Base-by-base conservation (phyloP, 2,888 invertebrate genomes). In the Drosophila tanythrix region DNA sequence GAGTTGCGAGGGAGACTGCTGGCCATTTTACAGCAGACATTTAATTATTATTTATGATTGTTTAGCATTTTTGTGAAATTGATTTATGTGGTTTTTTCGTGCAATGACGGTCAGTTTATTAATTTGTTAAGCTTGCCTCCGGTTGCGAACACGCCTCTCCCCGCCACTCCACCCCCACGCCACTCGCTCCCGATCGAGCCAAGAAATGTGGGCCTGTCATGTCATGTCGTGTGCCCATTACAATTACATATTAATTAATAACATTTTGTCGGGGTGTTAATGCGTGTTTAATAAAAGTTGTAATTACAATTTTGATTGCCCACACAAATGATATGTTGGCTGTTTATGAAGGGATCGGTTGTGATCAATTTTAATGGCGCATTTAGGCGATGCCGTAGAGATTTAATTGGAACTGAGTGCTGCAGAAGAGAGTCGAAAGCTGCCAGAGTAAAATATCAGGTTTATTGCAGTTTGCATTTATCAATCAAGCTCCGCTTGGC, bases 41-140 rank as follows among this genome's bases (percentile, higher is more conserved):
- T 86, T 87, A 87, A 87, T 87, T 87, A 90, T 90, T 90, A 87
- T 87, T 90, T 86, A 86, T 86, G 90, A 86, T 83, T 86, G 89
- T 88, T 89, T 90, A 88, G 90, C 82, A 66, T 76, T 87, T 79
- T 74, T 50, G 58, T 59, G 57, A 87, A 87, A 90, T 87, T 87
- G 87, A 87, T 87, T 90, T 87, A 87, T 89, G 88, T 71, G 80
- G 74, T 55, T 76, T 75, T 87, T 53, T 81, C 88, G 90, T 89
- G 84, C 77, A 70, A 38, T 67, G 50, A 59, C 55, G 82, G 65
- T 72, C 88, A 86, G 73, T 88, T 88, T 85, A 85, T 85, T 85
- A 88, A 85, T 89, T 85, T 85, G 90, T 89, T 71, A 89, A 89
- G 71, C 72, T 79, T 43, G 79, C 67, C 79, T 70, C 84, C 40